Percentiles rank a stretch among this genome's conserved stretches.
These are phyloP conservation scores for Brachystomella parvula DNA, from an alignment of 1,140 invertebrate species.

Conservation along the genomic window DNA sequence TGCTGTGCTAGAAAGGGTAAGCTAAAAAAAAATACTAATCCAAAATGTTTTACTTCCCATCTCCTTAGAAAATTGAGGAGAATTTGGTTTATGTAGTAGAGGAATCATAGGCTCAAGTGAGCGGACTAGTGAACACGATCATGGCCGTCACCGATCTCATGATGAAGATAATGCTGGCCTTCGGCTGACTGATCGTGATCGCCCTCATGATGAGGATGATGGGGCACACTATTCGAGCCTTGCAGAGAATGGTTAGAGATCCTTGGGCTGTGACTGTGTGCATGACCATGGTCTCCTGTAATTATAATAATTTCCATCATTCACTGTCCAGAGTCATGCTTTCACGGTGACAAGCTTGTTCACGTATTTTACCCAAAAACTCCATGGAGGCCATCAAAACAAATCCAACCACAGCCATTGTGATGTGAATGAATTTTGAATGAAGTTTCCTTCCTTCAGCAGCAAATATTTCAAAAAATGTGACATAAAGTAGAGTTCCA, in stretches of 20 bases:
- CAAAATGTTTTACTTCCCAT: not conserved
- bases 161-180: not conserved
- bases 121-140: not conserved
- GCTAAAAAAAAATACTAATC: not conserved
- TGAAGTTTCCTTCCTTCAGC: conserved; percentile 52
- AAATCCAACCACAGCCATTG: conserved; percentile 35
- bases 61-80: not conserved
- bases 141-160: not conserved
- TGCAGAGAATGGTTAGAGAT: not conserved
- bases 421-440: conserved; percentile 34
- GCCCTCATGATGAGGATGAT: conserved; percentile 5
- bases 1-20: not conserved
- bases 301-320: not conserved
- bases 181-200: not conserved
- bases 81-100: not conserved
- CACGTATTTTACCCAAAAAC: conserved; percentile 34
- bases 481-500: conserved; percentile 56
- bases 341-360: not conserved
- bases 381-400: conserved; percentile 33
- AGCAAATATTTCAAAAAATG: conserved; percentile 54
- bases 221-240: conserved; percentile 16
- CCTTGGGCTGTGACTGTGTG: conserved; percentile 14
- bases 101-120: not conserved
- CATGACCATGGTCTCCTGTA: conserved; percentile 17
- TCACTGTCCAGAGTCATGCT: not conserved